Conservation (phyloP, 2,113 vertebrate species). For the Dromas ardeola region DNA sequence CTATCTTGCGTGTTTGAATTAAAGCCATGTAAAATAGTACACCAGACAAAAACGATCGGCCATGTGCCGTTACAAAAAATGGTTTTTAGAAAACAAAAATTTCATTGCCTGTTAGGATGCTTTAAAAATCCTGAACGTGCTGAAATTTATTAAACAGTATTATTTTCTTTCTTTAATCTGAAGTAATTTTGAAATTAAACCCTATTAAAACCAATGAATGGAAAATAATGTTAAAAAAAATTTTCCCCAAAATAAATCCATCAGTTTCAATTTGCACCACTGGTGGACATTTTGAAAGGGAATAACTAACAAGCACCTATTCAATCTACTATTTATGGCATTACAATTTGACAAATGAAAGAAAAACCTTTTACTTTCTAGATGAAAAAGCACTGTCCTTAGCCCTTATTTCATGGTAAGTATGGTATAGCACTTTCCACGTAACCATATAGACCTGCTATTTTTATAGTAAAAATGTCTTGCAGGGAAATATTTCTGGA, state of each 20-base stretch:
- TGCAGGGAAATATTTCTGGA: background rate
- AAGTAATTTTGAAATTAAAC: background rate
- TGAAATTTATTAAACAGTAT: background rate
- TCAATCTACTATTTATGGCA: background rate
- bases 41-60: background rate
- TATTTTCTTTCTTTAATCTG: background rate
- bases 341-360: background rate
- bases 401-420: background rate
- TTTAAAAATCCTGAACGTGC: background rate
- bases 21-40: background rate
- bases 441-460: background rate
- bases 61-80: fast-evolving
- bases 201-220: background rate
- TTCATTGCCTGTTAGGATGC: background rate
- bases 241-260: slow-evolving; percentile 64
- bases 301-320: slow-evolving; percentile 84
- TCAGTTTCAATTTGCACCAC: slow-evolving; percentile 82
- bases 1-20: background rate
- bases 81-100: background rate
- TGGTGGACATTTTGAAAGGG: slow-evolving; percentile 79
- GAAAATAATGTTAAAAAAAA: slow-evolving; percentile 44
- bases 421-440: background rate
- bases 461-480: background rate
- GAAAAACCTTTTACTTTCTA: background rate
- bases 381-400: background rate